Evolutionary conservation across 2,888 invertebrate genomes (phyloP), one percentile per base, ranked within the genome.

Genomic region (Cecidostiba fungosa): DNA sequence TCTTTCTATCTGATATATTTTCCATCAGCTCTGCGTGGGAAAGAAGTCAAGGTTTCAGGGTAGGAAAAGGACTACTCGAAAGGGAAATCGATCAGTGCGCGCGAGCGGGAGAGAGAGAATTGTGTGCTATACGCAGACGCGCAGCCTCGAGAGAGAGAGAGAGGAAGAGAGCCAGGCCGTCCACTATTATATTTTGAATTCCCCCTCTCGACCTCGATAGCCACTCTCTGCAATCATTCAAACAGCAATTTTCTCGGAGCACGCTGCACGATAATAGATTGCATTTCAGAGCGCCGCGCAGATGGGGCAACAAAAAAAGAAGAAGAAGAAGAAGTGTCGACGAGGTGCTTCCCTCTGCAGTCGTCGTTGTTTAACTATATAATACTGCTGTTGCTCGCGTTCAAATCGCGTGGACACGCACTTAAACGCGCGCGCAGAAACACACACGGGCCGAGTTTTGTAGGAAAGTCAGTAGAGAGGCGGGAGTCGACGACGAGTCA

Each of bases 381-480:
- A 59, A 19, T 16, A n/a, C n/a, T 8, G 43, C 43, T 10, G 43
- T 12, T 39, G 23, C 39, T 43, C 23, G 16, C 29, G 47, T 29
- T 74, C 43, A 80, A 69, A 83, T 66, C 66, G 72, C 47, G 47
- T 19, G 66, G 5, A 50, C 36, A 14, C 26, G 32, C n/a, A 12
- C 47, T 77, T 12, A 23, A 14, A 14, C 10, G 32, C 10, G 32
- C 10, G 32, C 10, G 32, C 10, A 32, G 50, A 16, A 39, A 29
- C n/a, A 14, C 73, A 23, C 59, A 70, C 76, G 86, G 83, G 89
- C 88, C 89, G 89, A 90, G 91, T 91, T 91, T 92, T 87, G 90
- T 90, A 90, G 91, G 89, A 90, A 90, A 90, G 91, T 89, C 90
- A 89, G 91, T 91, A 90, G 87, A 85, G 83, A 39, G 39, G 32